Percentiles rank a stretch among this genome's conserved stretches.
phyloP scores from a whole-genome alignment of 2,797 vertebrate species.

The Zenarchopterus dispar region DNA sequence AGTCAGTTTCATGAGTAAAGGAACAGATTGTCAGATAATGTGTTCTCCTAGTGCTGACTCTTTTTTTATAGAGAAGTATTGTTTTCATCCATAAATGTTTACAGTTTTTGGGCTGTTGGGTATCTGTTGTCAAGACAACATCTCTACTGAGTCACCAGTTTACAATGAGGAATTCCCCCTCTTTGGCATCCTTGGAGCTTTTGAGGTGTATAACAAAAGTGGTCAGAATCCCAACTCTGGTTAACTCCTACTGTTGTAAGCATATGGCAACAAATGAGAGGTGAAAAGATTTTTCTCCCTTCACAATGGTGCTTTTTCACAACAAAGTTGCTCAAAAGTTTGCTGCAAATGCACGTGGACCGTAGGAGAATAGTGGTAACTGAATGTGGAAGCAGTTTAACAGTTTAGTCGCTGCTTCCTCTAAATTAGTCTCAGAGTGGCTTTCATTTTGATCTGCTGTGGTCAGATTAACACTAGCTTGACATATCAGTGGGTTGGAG shows the following conservation, averaged over 20 bases:
- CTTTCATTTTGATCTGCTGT: too few species aligned
- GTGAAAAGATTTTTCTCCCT: neutral
- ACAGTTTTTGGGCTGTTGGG: neutral
- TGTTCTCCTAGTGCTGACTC: too few species aligned
- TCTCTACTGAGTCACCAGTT: neutral
- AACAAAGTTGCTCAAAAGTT: constrained; percentile 12
- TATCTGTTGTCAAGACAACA: constrained; percentile 1
- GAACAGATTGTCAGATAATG: too few species aligned
- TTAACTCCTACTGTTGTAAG: constrained; percentile 1
- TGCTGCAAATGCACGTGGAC: neutral
- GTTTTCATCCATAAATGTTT: neutral
- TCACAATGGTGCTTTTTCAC: neutral
- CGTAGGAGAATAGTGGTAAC: constrained; percentile 6
- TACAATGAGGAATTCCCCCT: constrained; percentile 22
- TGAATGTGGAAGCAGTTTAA: neutral
- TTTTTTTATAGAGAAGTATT: too few species aligned
- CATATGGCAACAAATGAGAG: neutral
- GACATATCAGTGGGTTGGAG: too few species aligned
- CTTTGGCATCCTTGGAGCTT: neutral
- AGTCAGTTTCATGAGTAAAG: too few species aligned
- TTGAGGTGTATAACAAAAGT: neutral
- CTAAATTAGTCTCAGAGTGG: too few species aligned
- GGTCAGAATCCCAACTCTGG: neutral
- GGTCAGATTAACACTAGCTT: too few species aligned
- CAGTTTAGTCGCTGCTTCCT: too few species aligned